Evolutionary conservation across 2,113 vertebrate genomes (phyloP).

Genomic region (Casuarius casuarius): DNA sequence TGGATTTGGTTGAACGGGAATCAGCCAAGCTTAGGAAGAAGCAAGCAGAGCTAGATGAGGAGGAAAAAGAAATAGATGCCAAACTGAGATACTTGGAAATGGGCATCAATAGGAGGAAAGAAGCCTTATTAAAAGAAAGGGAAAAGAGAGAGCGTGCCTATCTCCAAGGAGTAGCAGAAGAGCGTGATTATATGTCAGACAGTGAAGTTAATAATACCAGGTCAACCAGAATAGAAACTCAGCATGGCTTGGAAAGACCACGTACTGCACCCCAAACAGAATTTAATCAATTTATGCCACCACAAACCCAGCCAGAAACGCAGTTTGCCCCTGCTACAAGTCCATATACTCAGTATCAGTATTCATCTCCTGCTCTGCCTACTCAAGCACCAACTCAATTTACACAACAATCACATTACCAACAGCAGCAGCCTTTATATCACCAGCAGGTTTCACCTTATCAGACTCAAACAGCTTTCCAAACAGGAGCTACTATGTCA

Average conservation of each 20-base stretch:
- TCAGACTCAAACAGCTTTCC: slow-evolving; percentile 91
- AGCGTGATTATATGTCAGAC: slow-evolving; percentile 99
- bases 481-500: slow-evolving; percentile 91
- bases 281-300: slow-evolving; percentile 93
- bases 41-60: slow-evolving; percentile 97
- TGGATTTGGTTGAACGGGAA: slow-evolving; percentile 96
- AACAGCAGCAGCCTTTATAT: slow-evolving; percentile 91
- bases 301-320: slow-evolving; percentile 93
- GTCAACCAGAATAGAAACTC: slow-evolving; percentile 86
- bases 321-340: slow-evolving; percentile 91
- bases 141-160: slow-evolving; percentile 97
- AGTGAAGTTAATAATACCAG: slow-evolving; percentile 96
- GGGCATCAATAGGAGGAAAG: slow-evolving; percentile 98
- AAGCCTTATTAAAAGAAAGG: slow-evolving; percentile 95
- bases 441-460: slow-evolving; percentile 94
- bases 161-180: slow-evolving; percentile 97
- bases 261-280: slow-evolving; percentile 95
- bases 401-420: slow-evolving; percentile 91
- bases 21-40: slow-evolving; percentile 98
- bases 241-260: slow-evolving; percentile 89
- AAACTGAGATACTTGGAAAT: slow-evolving; percentile 97
- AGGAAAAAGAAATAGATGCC: slow-evolving; percentile 98
- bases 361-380: slow-evolving; percentile 85
- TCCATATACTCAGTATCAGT: slow-evolving; percentile 94
- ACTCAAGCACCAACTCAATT: slow-evolving; percentile 92